phyloP scores from a whole-genome alignment of 1,140 invertebrate genomes.

The Ceratoteleas bidentatus region DNA sequence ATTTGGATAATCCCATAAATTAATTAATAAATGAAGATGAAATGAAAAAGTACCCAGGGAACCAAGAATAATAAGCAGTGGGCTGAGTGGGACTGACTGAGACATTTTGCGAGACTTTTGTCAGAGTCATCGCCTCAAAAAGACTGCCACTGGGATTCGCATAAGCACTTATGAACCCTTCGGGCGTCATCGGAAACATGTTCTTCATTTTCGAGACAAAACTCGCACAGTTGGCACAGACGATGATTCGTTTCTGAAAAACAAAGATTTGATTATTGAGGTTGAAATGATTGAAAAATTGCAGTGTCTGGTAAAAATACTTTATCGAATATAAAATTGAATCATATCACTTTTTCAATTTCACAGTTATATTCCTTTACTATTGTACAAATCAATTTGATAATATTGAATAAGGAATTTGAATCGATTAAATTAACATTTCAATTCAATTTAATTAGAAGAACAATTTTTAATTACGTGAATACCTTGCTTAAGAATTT shows the following conservation, averaged over 20 bases:
- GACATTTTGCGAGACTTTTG: slow-evolving; percentile 50
- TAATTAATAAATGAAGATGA: too few species aligned
- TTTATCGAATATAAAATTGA: too few species aligned
- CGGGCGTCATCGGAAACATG: slow-evolving; percentile 63
- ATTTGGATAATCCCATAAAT: too few species aligned
- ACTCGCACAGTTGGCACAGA: slow-evolving; percentile 34
- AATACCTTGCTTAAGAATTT: slow-evolving; percentile 65
- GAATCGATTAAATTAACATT: not conserved
- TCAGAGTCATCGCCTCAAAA: slow-evolving; percentile 60
- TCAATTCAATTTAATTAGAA: too few species aligned
- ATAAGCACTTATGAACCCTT: slow-evolving; percentile 59
- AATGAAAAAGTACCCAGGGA: slow-evolving; percentile 53
- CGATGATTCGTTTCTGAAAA: slow-evolving; percentile 53
- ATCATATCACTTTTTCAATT: too few species aligned
- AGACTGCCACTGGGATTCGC: slow-evolving; percentile 53
- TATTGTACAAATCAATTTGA: too few species aligned
- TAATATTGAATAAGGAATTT: not conserved
- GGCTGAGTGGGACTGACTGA: slow-evolving; percentile 2
- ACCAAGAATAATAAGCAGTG: slow-evolving; percentile 59
- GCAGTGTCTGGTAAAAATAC: too few species aligned
- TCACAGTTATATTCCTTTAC: too few species aligned
- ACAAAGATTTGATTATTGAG: not conserved
- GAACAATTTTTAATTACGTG: not conserved
- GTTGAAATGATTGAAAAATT: too few species aligned
- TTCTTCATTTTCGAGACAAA: slow-evolving; percentile 47